These are phyloP conservation scores for Smutsia gigantea DNA, from an alignment of 2,797 vertebrate genomes.

Conservation along the genomic window DNA sequence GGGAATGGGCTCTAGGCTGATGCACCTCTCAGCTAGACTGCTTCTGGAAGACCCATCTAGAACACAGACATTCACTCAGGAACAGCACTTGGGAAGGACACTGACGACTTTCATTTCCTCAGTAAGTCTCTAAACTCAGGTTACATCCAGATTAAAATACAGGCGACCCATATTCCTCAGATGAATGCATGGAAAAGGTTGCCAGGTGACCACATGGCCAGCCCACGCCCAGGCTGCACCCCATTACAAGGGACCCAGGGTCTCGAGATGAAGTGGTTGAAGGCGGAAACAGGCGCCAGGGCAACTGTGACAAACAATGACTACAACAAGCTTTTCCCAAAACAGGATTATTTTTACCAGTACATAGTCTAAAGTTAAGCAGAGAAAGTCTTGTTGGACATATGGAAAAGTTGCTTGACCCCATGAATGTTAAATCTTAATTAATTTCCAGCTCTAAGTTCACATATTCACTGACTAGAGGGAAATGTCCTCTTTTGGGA, in stretches of 20 bases:
- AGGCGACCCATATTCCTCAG: neutral
- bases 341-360: neutral
- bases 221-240: fast-evolving
- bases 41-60: neutral
- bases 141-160: neutral
- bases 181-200: neutral
- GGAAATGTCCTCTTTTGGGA: neutral
- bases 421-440: neutral
- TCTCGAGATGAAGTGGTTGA: neutral
- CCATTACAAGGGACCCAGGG: fast-evolving
- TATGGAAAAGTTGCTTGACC: neutral
- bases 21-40: neutral
- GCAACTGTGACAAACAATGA: neutral
- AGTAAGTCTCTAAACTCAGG: neutral
- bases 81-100: neutral
- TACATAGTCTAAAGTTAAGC: neutral
- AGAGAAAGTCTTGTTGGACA: neutral
- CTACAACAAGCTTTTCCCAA: neutral
- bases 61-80: neutral
- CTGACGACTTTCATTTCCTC: neutral
- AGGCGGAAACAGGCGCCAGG: neutral
- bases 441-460: neutral
- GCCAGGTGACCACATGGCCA: neutral
- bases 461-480: neutral
- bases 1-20: neutral